Evolutionary conservation across 2,113 vertebrate species (phyloP).

Genomic region (Lutjanus erythropterus): DNA sequence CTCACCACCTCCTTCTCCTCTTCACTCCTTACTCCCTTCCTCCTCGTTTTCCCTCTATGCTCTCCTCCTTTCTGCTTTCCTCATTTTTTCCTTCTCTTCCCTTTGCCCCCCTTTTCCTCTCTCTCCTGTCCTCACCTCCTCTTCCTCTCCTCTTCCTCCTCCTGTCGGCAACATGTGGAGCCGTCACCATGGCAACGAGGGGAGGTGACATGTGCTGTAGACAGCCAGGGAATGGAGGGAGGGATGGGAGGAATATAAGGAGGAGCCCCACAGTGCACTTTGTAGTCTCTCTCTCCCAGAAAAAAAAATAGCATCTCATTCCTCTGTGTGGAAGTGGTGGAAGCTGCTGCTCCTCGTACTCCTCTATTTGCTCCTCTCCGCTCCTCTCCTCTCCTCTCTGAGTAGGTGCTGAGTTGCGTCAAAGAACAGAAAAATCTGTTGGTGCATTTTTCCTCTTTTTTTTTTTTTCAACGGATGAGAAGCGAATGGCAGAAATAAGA

Average conservation of each 20-base stretch:
- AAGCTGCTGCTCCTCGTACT: slow-evolving; percentile 43
- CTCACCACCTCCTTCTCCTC: slow-evolving; percentile 25
- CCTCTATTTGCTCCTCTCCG: slow-evolving; percentile 9
- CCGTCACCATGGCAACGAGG: slow-evolving; percentile 93
- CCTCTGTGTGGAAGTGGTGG: slow-evolving; percentile 59
- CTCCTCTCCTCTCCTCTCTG: neutral
- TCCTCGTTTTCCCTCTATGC: neutral
- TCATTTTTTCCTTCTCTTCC: neutral
- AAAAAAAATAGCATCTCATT: slow-evolving; percentile 65
- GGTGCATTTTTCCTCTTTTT: slow-evolving; percentile 31
- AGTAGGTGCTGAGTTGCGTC: slow-evolving; percentile 1
- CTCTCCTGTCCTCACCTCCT: slow-evolving; percentile 19
- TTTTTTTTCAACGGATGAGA: slow-evolving; percentile 50
- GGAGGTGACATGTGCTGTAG: slow-evolving; percentile 93
- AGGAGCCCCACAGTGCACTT: slow-evolving; percentile 83
- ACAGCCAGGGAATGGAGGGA: slow-evolving; percentile 87
- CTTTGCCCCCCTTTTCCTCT: slow-evolving; percentile 7
- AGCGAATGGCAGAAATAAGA: slow-evolving; percentile 31
- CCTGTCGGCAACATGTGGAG: slow-evolving; percentile 95
- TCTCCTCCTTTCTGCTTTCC: slow-evolving; percentile 41
- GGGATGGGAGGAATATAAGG: slow-evolving; percentile 91
- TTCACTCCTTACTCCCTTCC: slow-evolving; percentile 84
- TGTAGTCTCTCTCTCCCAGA: slow-evolving; percentile 65
- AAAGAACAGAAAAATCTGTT: slow-evolving; percentile 32
- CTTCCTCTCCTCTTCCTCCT: slow-evolving; percentile 81